Base-by-base conservation (phyloP, 1,140 invertebrate genomes). In the Drosophila trapezifrons region DNA sequence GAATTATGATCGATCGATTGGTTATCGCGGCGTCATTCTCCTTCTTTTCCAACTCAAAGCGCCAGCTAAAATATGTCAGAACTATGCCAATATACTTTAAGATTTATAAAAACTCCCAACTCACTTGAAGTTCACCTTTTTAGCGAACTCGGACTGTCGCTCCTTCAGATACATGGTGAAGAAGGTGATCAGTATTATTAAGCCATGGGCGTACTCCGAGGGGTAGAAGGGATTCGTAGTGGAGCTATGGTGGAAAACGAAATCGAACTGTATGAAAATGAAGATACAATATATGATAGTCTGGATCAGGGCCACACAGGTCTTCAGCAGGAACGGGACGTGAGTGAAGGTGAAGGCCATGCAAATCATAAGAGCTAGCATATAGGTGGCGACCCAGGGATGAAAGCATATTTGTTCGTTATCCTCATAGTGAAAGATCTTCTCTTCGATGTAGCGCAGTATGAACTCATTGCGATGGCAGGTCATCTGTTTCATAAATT, bases 71-170 rank as follows among this genome's bases (percentile, higher is more conserved):
- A 20, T 4, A 29, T 51, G 12, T 18, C 3, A 2, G 1, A 12
- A 3, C 18, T 8, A 15, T 47, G 13, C 12, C 1, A 20, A 17
- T 17, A 32, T 7, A 45, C 15, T 4, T 10, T n/a, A n/a, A n/a
- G n/a, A n/a, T 17, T 20, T 1, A 1, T 20, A 15, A 6, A 25
- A 8, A 12, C 9, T 15, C 10, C 0, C 15, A 43, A 37, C 78
- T 83, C 43, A 92, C 91, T 72, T 79, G 25, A 93, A 93, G 90
- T 98, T 97, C 17, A 98, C 93, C 75, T 97, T 93, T 84, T 96
- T 96, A 73, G 97, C 95, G 79, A 97, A 98, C 92, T 98, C 98
- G 13, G 97, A 95, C 93, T 96, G 96, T 85, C 97, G 94, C 89
- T 98, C 97, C 55, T 97, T 95, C 20, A 97, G 93, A 91, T 96